Evolutionary conservation across 2,888 invertebrate genomes (phyloP).

Genomic region (Graphium colonna): DNA sequence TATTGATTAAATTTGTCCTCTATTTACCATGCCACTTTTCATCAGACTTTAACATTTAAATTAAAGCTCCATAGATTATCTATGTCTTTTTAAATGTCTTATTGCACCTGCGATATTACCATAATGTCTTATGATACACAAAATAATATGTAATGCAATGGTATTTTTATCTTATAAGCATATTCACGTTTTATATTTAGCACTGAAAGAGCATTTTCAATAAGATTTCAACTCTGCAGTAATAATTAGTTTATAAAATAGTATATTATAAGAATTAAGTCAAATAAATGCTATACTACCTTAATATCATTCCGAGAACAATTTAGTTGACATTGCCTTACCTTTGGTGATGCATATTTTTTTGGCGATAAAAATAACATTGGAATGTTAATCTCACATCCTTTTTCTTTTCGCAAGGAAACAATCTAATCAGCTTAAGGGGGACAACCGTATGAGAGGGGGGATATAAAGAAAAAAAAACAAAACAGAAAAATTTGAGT

Average conservation of each 20-base stretch:
- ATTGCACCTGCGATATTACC: constrained; percentile 30
- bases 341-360: constrained; percentile 67
- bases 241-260: constrained; percentile 23
- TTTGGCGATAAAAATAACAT: constrained; percentile 63
- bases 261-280: constrained; percentile 47
- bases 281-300: constrained; percentile 82
- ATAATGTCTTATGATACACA: background rate
- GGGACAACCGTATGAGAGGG: constrained; percentile 40
- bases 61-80: constrained; percentile 49
- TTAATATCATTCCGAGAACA: constrained; percentile 61
- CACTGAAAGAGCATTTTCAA: constrained; percentile 1
- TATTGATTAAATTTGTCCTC: constrained; percentile 27
- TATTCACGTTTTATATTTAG: constrained; percentile 10
- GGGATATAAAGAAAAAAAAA: too few species aligned
- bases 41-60: constrained; percentile 49
- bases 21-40: constrained; percentile 21
- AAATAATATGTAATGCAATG: background rate
- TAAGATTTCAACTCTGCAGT: constrained; percentile 1
- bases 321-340: constrained; percentile 66
- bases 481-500: constrained; percentile 75
- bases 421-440: constrained; percentile 55
- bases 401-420: constrained; percentile 41
- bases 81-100: constrained; percentile 28
- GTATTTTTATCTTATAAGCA: constrained; percentile 3
- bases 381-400: constrained; percentile 73